These are phyloP conservation scores for Crotalus helleri DNA, from an alignment of 2,113 vertebrate genomes.

Conservation along the genomic window DNA sequence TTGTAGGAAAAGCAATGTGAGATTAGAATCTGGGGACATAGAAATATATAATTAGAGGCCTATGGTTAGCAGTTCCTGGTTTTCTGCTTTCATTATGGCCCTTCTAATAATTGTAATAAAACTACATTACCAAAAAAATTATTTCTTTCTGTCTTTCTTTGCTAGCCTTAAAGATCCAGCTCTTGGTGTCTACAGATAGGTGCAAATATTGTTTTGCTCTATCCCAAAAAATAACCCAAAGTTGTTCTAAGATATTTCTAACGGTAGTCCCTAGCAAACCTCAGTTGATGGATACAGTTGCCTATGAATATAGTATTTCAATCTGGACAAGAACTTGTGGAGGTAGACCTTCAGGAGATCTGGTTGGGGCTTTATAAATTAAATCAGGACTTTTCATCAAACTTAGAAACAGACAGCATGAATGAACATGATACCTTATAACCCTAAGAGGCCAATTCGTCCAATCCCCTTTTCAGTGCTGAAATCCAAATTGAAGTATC, in stretches of 20 bases:
- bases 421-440: background rate
- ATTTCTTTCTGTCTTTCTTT: background rate
- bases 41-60: background rate
- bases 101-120: background rate
- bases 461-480: background rate
- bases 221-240: background rate
- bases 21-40: background rate
- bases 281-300: background rate
- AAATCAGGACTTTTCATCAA: background rate
- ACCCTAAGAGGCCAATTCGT: background rate
- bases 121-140: background rate
- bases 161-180: background rate
- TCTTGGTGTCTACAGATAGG: background rate
- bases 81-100: background rate
- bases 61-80: background rate
- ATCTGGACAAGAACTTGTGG: background rate
- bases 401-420: background rate
- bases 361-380: background rate
- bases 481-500: background rate
- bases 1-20: background rate
- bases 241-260: background rate
- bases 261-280: background rate
- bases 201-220: background rate
- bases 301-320: background rate
- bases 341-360: background rate